Conservation (phyloP, 1,140 invertebrate species). For the Aphelinus certus region DNA sequence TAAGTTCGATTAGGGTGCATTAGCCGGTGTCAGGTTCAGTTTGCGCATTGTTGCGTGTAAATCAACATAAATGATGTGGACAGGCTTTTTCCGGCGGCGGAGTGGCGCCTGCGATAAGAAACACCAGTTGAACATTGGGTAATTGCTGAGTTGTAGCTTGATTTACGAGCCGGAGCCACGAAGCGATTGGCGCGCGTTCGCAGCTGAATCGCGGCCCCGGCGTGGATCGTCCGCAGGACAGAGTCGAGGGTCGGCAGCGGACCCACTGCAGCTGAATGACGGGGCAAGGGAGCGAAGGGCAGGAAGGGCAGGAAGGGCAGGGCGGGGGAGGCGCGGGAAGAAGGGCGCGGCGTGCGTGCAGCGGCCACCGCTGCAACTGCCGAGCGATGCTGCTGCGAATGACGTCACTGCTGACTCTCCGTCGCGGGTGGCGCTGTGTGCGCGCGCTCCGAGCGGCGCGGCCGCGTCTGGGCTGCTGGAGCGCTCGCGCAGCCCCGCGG, state of each 20-base stretch:
- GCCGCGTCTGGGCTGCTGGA: neutral
- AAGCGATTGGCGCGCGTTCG: slow-evolving; percentile 29
- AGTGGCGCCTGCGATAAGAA: slow-evolving; percentile 26
- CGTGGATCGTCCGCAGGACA: neutral
- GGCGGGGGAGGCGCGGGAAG: no score
- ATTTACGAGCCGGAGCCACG: slow-evolving; percentile 34
- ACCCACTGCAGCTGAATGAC: neutral
- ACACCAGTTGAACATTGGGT: slow-evolving; percentile 40
- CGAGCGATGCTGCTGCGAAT: slow-evolving; percentile 49
- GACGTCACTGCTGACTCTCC: slow-evolving; percentile 59
- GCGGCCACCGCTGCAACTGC: slow-evolving; percentile 37
- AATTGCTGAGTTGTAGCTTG: slow-evolving; percentile 36
- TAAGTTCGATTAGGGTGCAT: no score
- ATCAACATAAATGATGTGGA: slow-evolving; percentile 33
- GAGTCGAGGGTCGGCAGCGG: neutral
- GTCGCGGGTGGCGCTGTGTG: no score
- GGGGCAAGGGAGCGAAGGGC: slow-evolving; percentile 11
- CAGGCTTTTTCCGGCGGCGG: slow-evolving; percentile 34
- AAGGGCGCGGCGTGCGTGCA: slow-evolving; percentile 8
- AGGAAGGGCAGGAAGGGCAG: slow-evolving; percentile 9
- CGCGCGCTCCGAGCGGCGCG: no score
- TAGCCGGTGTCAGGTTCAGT: no score
- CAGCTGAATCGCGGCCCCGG: neutral
- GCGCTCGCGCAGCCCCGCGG: no score
- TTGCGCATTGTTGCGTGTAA: neutral